These are phyloP conservation scores for Spodoptera littoralis DNA, from an alignment of 2,888 invertebrate genomes.

Conservation along the genomic window DNA sequence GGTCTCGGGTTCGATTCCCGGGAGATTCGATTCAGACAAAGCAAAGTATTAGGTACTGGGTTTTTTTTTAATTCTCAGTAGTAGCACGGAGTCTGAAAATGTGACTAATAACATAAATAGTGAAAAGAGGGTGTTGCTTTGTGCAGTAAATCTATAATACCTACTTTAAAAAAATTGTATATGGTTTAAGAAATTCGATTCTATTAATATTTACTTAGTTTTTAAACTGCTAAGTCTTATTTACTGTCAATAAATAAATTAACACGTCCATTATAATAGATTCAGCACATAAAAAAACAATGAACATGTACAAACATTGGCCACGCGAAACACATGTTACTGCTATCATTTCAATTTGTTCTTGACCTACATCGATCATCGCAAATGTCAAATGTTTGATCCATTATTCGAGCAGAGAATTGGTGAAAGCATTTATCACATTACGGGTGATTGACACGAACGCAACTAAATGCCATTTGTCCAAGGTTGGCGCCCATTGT, in stretches of 20 bases:
- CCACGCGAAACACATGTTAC: conserved; percentile 34
- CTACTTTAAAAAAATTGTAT: no score
- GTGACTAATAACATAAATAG: no score
- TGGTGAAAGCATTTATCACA: conserved; percentile 74
- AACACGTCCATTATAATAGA: not conserved
- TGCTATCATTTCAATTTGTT: conserved; percentile 54
- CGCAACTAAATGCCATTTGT: conserved; percentile 76
- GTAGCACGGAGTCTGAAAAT: no score
- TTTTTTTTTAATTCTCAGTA: no score
- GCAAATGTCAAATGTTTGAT: conserved; percentile 78
- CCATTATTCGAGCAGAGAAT: conserved; percentile 59
- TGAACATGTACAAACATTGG: conserved; percentile 5
- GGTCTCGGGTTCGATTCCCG: no score
- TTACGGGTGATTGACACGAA: conserved; percentile 78
- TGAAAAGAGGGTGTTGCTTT: no score
- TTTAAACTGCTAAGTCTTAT: not conserved
- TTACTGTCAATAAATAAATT: not conserved
- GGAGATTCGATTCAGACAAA: no score
- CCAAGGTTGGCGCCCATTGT: conserved; percentile 77
- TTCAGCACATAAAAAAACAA: not conserved
- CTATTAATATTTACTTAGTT: not conserved
- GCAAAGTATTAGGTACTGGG: no score
- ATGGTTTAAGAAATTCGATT: no score
- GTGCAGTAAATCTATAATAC: no score
- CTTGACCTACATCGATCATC: conserved; percentile 80